Evolutionary conservation across 2,797 vertebrate species (phyloP).

Genomic region (Acanthurus lineatus): DNA sequence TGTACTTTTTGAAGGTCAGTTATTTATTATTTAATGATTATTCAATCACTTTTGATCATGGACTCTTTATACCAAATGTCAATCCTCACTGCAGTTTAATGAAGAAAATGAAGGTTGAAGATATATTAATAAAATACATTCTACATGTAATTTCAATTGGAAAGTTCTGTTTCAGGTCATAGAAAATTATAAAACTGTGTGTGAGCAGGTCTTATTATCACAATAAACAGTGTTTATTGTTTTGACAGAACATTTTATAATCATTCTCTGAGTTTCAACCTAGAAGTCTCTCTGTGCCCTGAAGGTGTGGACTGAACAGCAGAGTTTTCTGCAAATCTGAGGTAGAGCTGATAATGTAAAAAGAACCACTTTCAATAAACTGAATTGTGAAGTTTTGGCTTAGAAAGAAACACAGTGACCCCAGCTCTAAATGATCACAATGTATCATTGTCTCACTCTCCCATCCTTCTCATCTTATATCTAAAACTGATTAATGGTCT

Average conservation of each 20-base stretch:
- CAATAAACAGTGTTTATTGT: no score
- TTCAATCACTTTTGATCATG: not conserved
- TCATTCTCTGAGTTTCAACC: no score
- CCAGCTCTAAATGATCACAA: not conserved
- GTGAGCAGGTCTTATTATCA: no score
- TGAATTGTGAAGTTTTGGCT: not conserved
- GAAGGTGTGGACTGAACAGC: not conserved
- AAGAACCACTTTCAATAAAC: conserved; percentile 4
- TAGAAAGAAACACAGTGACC: conserved; percentile 8
- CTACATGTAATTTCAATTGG: not conserved
- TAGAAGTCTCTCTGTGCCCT: not conserved
- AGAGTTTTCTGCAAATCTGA: not conserved
- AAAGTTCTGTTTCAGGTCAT: not conserved
- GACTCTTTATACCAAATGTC: not conserved
- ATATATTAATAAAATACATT: not conserved
- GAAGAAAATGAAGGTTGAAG: not conserved
- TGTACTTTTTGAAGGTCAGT: not conserved
- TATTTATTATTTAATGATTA: not conserved
- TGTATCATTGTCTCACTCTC: conserved; percentile 24
- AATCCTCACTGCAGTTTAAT: not conserved
- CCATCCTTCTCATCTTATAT: conserved; percentile 21
- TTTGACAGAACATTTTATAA: no score
- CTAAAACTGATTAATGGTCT: conserved; percentile 35
- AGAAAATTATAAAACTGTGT: no score
- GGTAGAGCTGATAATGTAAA: not conserved